Conservation (phyloP, 2,797 vertebrate genomes). For the Molossus molossus region DNA sequence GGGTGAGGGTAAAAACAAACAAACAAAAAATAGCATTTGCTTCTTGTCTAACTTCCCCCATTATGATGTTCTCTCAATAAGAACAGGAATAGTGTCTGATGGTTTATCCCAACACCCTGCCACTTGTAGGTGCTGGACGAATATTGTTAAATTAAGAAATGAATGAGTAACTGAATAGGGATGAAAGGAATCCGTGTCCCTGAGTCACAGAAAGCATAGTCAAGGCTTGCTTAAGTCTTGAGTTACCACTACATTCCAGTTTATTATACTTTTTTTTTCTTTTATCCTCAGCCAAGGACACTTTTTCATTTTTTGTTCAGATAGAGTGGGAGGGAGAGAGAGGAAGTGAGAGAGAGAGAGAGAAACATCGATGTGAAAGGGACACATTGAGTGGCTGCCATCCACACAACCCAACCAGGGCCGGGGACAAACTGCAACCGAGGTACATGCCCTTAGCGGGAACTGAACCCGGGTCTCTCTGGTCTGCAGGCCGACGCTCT, state of each 20-base stretch:
- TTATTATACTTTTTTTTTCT: background rate
- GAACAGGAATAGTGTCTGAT: background rate
- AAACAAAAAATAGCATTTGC: background rate
- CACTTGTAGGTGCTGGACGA: background rate
- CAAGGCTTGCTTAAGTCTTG: background rate
- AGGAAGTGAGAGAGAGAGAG: too few species aligned
- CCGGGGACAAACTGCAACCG: too few species aligned
- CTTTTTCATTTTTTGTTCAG: too few species aligned
- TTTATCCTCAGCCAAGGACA: too few species aligned
- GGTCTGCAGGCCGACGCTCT: too few species aligned
- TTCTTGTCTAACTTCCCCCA: background rate
- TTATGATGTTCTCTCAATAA: background rate
- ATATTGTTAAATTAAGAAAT: conserved; percentile 49
- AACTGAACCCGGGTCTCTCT: too few species aligned
- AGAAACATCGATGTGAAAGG: too few species aligned
- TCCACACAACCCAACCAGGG: too few species aligned
- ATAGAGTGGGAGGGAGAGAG: too few species aligned
- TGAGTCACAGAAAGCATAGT: conserved; percentile 29
- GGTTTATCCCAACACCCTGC: background rate
- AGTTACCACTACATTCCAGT: conserved; percentile 50
- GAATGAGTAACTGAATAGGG: background rate
- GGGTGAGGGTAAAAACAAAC: too few species aligned
- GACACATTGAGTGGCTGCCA: too few species aligned
- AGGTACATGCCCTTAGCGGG: too few species aligned
- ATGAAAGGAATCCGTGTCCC: background rate